Evolutionary conservation across 2,797 vertebrate species (phyloP).

Genomic region (Hippoglossus hippoglossus): DNA sequence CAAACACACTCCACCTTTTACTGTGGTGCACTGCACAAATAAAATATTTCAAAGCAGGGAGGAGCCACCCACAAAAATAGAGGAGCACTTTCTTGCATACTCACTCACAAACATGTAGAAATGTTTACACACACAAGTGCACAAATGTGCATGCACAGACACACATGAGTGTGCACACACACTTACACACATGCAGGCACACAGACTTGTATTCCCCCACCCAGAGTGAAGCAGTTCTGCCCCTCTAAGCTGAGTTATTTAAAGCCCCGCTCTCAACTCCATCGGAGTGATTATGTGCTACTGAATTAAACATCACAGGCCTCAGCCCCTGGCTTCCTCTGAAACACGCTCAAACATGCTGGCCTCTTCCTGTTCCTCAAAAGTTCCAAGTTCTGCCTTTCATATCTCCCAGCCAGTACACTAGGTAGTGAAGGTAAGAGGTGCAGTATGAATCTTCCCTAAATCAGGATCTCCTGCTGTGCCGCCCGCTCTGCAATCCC

Average conservation of each 20-base stretch:
- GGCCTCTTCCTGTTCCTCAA: slow-evolving; percentile 84
- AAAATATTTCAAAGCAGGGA: slow-evolving; percentile 71
- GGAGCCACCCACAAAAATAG: slow-evolving; percentile 66
- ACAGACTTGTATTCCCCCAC: slow-evolving; percentile 66
- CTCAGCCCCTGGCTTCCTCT: slow-evolving; percentile 85
- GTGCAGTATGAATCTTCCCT: slow-evolving; percentile 63
- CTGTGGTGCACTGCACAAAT: slow-evolving; percentile 69
- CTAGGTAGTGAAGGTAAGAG: slow-evolving; percentile 70
- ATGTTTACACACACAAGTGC: slow-evolving; percentile 41
- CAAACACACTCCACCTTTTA: slow-evolving; percentile 70
- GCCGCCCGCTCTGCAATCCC: slow-evolving; percentile 31
- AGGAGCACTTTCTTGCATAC: slow-evolving; percentile 61
- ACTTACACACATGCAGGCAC: slow-evolving; percentile 23
- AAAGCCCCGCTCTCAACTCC: slow-evolving; percentile 85
- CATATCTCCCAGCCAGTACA: slow-evolving; percentile 69
- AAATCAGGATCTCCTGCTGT: slow-evolving; percentile 59
- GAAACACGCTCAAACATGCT: slow-evolving; percentile 81
- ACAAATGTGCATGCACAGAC: neutral
- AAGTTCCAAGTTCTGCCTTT: slow-evolving; percentile 79
- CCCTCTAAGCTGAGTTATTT: slow-evolving; percentile 88
- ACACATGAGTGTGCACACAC: neutral
- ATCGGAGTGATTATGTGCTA: slow-evolving; percentile 87
- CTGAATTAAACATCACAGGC: slow-evolving; percentile 91
- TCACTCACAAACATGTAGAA: slow-evolving; percentile 57
- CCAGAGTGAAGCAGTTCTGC: slow-evolving; percentile 81